Conservation (phyloP, 2,888 invertebrate species). For the Linnaemya tessellans region DNA sequence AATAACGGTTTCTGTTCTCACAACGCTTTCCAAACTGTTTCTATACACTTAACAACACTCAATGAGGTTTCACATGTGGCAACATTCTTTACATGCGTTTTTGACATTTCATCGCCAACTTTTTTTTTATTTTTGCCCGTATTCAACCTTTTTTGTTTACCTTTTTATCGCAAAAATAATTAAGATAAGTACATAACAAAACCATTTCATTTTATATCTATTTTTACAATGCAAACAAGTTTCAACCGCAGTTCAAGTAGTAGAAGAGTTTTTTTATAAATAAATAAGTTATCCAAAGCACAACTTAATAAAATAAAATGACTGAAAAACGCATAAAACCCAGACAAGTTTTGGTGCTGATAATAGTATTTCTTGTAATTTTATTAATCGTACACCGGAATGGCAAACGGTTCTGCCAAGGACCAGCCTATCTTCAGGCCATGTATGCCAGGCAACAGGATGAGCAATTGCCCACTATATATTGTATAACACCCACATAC, state of each 20-base stretch:
- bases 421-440: constrained; percentile 79
- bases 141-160: constrained; percentile 46
- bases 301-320: constrained; percentile 73
- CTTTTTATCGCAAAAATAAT: constrained; percentile 27
- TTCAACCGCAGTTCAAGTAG: constrained; percentile 37
- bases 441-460: constrained; percentile 76
- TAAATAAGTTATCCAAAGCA: background rate
- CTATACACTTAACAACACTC: background rate
- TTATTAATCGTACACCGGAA: constrained; percentile 81
- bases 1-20: background rate
- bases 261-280: constrained; percentile 23
- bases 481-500: constrained; percentile 96
- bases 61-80: background rate
- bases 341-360: constrained; percentile 80
- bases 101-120: constrained; percentile 30
- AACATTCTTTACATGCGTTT: background rate
- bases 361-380: constrained; percentile 79
- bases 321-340: constrained; percentile 81
- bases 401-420: constrained; percentile 78
- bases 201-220: background rate
- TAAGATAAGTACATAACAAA: background rate
- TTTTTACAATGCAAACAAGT: constrained; percentile 7
- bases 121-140: constrained; percentile 22
- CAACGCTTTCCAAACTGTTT: background rate
- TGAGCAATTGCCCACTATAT: constrained; percentile 87